Evolutionary conservation across 2,113 vertebrate species (phyloP).

Genomic region (Beaufortia kweichowensis): DNA sequence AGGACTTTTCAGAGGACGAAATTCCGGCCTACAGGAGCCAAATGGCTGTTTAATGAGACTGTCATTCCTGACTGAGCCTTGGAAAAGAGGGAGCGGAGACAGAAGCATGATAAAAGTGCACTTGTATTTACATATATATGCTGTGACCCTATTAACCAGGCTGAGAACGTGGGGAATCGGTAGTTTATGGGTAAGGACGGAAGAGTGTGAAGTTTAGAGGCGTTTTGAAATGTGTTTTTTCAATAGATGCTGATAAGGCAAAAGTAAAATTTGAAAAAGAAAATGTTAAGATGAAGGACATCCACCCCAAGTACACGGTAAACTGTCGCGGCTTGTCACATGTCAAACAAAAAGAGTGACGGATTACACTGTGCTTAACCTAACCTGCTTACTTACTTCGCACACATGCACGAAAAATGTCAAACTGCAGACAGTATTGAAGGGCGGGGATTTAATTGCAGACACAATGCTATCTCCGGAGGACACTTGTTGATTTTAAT

Average conservation of each 20-base stretch:
- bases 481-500: slow-evolving; percentile 48
- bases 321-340: slow-evolving; percentile 8
- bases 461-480: slow-evolving; percentile 38
- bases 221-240: not conserved
- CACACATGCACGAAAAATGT: not conserved
- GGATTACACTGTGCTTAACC: slow-evolving; percentile 24
- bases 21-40: slow-evolving; percentile 54
- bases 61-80: slow-evolving; percentile 69
- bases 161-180: not conserved
- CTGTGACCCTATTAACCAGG: slow-evolving; percentile 45
- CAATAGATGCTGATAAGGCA: slow-evolving; percentile 32
- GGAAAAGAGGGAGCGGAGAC: slow-evolving; percentile 44
- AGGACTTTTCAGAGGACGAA: slow-evolving; percentile 56
- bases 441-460: slow-evolving; percentile 31
- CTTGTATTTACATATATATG: slow-evolving; percentile 52
- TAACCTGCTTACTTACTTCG: not conserved
- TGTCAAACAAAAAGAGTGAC: slow-evolving; percentile 30
- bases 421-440: slow-evolving; percentile 21
- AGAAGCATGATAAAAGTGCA: slow-evolving; percentile 38
- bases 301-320: not conserved
- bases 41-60: slow-evolving; percentile 72
- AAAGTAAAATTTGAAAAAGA: slow-evolving; percentile 16
- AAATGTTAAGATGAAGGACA: slow-evolving; percentile 26
- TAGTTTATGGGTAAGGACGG: not conserved
- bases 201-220: not conserved